phyloP scores from a whole-genome alignment of 2,888 invertebrate species.

The Drosophila percnosoma region DNA sequence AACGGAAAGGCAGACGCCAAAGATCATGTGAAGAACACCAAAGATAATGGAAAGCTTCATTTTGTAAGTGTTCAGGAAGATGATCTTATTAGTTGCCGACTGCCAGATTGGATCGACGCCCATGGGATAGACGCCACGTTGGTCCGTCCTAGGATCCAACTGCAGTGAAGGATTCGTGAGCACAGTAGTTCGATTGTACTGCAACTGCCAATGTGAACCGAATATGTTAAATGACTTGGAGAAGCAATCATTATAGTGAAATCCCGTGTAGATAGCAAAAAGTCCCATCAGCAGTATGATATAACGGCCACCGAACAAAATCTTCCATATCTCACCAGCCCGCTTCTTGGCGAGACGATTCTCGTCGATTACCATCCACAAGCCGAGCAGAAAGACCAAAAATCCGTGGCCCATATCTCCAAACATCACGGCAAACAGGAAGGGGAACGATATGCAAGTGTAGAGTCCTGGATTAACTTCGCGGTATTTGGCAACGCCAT shows the following conservation, averaged over 20 bases:
- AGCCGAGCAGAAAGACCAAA: slow-evolving; percentile 93
- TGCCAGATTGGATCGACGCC: slow-evolving; percentile 93
- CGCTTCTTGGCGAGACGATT: slow-evolving; percentile 89
- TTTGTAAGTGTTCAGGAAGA: slow-evolving; percentile 97
- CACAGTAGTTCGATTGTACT: slow-evolving; percentile 86
- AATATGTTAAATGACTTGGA: slow-evolving; percentile 97
- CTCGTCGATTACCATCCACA: slow-evolving; percentile 93
- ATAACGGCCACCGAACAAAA: slow-evolving; percentile 98
- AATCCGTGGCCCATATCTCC: slow-evolving; percentile 96
- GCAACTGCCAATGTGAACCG: slow-evolving; percentile 92
- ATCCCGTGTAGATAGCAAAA: slow-evolving; percentile 98
- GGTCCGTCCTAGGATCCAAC: slow-evolving; percentile 87
- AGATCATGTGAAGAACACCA: slow-evolving; percentile 96
- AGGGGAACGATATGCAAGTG: slow-evolving; percentile 96
- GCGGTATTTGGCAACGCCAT: slow-evolving; percentile 96
- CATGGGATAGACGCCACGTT: slow-evolving; percentile 88
- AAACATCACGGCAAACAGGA: slow-evolving; percentile 98
- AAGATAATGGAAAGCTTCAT: slow-evolving; percentile 98
- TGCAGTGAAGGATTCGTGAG: slow-evolving; percentile 85
- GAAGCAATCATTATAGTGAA: slow-evolving; percentile 98
- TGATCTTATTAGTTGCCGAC: slow-evolving; percentile 93
- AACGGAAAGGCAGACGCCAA: slow-evolving; percentile 94
- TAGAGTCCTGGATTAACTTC: slow-evolving; percentile 96
- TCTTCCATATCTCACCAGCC: slow-evolving; percentile 96
- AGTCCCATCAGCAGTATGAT: slow-evolving; percentile 98